These are phyloP conservation scores for Drosophila sordidapex DNA, from an alignment of 2,888 invertebrate genomes.

Conservation along the genomic window DNA sequence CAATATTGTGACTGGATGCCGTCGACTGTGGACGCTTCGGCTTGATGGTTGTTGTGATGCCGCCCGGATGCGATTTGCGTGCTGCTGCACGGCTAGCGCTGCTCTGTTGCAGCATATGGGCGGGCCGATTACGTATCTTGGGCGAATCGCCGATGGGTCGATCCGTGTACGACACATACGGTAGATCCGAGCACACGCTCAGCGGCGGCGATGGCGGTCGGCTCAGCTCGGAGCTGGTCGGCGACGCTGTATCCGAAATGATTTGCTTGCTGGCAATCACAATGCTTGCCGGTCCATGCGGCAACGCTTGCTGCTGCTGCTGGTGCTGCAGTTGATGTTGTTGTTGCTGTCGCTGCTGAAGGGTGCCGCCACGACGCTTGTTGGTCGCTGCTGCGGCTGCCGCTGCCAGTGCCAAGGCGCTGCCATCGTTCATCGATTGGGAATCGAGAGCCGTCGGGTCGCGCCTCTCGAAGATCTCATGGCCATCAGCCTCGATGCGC, in stretches of 20 bases:
- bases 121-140: conserved; percentile 88
- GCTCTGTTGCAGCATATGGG: conserved; percentile 65
- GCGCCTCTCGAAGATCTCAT: conserved; percentile 77
- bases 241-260: conserved; percentile 75
- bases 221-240: conserved; percentile 83
- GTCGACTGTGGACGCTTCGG: conserved; percentile 85
- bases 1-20: conserved; percentile 89
- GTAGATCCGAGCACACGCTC: conserved; percentile 94
- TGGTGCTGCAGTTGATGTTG: conserved; percentile 52
- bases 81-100: conserved; percentile 67
- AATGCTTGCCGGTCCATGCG: conserved; percentile 58
- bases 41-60: conserved; percentile 76
- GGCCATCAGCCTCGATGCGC: conserved; percentile 78
- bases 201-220: conserved; percentile 92
- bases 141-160: conserved; percentile 96
- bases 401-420: conserved; percentile 48
- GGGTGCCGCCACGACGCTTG: conserved; percentile 65
- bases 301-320: conserved; percentile 31
- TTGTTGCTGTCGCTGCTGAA: conserved; percentile 35
- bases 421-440: conserved; percentile 44
- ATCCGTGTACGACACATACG: conserved; percentile 96
- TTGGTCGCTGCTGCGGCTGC: conserved; percentile 70
- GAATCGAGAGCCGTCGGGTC: conserved; percentile 17
- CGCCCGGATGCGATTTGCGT: conserved; percentile 80
- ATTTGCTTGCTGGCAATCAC: conserved; percentile 71